Conservation (phyloP, 1,140 invertebrate species). For the Camponotus vicinus region DNA sequence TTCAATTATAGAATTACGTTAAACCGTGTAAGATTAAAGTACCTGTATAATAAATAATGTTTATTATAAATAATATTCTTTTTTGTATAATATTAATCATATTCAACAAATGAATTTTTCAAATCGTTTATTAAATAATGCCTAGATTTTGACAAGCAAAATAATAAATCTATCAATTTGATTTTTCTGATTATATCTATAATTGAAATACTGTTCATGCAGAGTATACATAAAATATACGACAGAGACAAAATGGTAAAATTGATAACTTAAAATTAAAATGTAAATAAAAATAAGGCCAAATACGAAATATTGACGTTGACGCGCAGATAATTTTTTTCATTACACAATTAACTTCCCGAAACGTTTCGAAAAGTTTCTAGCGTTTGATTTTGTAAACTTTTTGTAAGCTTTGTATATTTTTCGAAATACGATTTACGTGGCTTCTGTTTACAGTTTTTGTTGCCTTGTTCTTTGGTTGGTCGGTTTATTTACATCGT, state of each 20-base stretch:
- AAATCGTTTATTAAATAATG: not conserved
- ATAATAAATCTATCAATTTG: not conserved
- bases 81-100: not conserved
- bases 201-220: not conserved
- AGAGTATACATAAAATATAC: not conserved
- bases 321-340: not conserved
- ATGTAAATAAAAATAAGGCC: not conserved
- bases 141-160: not conserved
- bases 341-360: not conserved
- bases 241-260: not conserved
- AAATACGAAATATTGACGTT: not conserved
- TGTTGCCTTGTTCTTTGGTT: not conserved
- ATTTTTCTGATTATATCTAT: not conserved
- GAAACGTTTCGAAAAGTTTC: not conserved
- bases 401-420: not conserved
- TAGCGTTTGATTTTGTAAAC: not conserved
- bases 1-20: slow-evolving; percentile 23
- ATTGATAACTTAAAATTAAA: not conserved
- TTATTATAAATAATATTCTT: not conserved
- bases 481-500: not conserved
- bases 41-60: not conserved
- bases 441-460: not conserved
- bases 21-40: not conserved
- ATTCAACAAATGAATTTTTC: not conserved
- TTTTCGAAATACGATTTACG: not conserved